These are phyloP conservation scores for Hypsibius dujardini DNA, from an alignment of 1,140 invertebrate species.

Conservation along the genomic window DNA sequence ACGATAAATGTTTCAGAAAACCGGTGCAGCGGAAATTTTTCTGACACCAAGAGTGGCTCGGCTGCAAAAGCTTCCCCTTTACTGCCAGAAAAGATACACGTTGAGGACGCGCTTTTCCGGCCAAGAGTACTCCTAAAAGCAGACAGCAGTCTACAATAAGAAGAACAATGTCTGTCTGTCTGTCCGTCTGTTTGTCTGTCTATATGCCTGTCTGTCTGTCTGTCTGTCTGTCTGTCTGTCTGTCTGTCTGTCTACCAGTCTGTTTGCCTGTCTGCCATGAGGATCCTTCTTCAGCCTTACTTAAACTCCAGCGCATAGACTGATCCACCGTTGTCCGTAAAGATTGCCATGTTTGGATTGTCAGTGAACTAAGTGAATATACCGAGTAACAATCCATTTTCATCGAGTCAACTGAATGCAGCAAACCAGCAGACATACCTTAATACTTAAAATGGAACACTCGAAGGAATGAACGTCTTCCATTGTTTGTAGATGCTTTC, in stretches of 20 bases:
- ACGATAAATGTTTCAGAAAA: neutral
- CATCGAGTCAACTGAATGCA: neutral
- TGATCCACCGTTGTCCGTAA: constrained; percentile 10
- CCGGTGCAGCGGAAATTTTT: neutral
- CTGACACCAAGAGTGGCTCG: neutral
- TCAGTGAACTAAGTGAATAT: neutral
- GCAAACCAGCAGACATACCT: neutral
- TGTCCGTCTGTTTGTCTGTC: no score
- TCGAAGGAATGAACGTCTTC: neutral
- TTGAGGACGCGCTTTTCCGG: neutral
- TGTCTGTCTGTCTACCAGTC: no score
- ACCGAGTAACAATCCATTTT: neutral
- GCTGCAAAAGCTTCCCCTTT: constrained; percentile 11
- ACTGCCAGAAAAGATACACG: constrained; percentile 11
- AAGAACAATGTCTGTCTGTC: no score
- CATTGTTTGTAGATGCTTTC: neutral
- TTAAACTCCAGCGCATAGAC: neutral
- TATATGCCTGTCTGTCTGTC: no score
- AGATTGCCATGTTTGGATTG: neutral
- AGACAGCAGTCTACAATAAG: neutral
- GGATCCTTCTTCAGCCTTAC: no score
- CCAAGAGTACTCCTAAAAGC: constrained; percentile 8
- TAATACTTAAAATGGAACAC: neutral
- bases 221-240: neutral
- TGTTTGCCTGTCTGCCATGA: no score